Percentiles rank a stretch among this genome's conserved stretches.
Conservation (phyloP, 2,113 vertebrate species). For the Plotosus lineatus region DNA sequence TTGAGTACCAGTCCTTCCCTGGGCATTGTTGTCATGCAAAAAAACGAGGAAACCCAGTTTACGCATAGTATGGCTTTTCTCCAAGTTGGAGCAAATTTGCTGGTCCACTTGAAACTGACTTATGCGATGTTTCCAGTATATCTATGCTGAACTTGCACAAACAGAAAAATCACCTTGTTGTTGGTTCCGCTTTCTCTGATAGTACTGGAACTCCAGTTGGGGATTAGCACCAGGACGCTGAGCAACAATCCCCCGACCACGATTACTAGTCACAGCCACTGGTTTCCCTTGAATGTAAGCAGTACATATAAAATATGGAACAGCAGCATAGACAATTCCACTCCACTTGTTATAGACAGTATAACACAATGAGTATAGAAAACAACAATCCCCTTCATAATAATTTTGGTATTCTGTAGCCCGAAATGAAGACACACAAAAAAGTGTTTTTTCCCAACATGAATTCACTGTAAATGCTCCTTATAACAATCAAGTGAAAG, state of each 20-base stretch:
- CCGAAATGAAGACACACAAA: too few species aligned
- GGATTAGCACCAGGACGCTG: slow-evolving; percentile 84
- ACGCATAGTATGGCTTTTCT: background rate
- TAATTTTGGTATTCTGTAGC: too few species aligned
- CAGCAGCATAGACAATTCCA: background rate
- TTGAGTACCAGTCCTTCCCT: background rate
- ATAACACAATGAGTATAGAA: too few species aligned
- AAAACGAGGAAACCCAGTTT: too few species aligned
- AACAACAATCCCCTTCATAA: too few species aligned
- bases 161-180: slow-evolving; percentile 74
- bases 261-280: slow-evolving; percentile 95
- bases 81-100: too few species aligned
- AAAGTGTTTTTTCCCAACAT: too few species aligned
- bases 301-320: background rate
- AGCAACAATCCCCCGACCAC: slow-evolving; percentile 79
- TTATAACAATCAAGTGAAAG: too few species aligned
- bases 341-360: background rate
- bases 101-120: too few species aligned
- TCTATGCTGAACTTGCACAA: background rate
- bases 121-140: too few species aligned
- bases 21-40: background rate
- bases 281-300: slow-evolving; percentile 80
- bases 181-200: slow-evolving; percentile 80
- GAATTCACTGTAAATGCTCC: too few species aligned
- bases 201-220: slow-evolving; percentile 88